These are phyloP conservation scores for Proteles cristata DNA, from an alignment of 2,113 vertebrate genomes.

Conservation along the genomic window DNA sequence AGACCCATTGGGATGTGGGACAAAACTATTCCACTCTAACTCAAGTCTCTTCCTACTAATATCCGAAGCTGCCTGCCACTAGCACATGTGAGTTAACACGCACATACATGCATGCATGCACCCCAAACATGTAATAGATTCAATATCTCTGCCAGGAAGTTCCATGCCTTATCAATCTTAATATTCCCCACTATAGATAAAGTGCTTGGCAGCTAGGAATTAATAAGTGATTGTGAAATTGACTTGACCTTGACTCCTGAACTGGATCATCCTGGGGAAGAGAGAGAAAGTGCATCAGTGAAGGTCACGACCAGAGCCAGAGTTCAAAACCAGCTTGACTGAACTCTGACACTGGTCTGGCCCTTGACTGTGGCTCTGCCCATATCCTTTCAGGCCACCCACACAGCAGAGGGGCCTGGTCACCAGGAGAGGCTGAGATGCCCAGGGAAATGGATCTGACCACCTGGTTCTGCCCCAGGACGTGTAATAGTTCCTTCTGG, in stretches of 20 bases:
- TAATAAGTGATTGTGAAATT: neutral
- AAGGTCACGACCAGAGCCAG: neutral
- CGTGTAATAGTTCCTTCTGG: neutral
- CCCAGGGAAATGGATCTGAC: neutral
- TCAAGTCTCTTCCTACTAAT: slow-evolving; percentile 23
- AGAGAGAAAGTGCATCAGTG: neutral
- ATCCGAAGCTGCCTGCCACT: neutral
- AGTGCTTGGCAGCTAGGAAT: neutral
- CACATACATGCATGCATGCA: neutral
- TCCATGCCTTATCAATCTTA: neutral
- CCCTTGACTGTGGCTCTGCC: neutral
- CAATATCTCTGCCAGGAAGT: neutral
- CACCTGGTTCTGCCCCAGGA: neutral
- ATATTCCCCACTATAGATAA: neutral
- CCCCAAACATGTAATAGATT: neutral
- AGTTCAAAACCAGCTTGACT: neutral
- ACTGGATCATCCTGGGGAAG: neutral
- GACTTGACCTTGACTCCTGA: neutral
- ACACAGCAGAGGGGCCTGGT: neutral
- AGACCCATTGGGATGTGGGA: neutral
- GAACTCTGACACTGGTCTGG: neutral
- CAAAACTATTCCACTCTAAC: neutral
- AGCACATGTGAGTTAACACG: neutral
- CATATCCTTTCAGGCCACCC: neutral
- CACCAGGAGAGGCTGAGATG: neutral